A percentile compares a stretch with the other conserved stretches of the same genome.
Conservation (phyloP, 2,113 vertebrate genomes). For the Paratilapia polleni region DNA sequence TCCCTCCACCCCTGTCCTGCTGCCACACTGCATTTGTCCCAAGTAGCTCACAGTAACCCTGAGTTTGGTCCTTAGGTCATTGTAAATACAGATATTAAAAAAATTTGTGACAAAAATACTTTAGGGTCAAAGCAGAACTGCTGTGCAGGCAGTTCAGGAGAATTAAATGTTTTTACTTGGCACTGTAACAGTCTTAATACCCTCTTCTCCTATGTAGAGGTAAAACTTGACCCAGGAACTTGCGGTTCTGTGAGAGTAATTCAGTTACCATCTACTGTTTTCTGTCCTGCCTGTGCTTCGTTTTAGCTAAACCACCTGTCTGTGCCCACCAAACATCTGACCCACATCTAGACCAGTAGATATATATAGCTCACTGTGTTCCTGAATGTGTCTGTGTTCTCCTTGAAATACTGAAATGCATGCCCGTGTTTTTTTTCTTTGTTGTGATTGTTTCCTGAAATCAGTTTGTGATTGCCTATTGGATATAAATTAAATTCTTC, state of each 20-base stretch:
- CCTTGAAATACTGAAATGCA: constrained; percentile 61
- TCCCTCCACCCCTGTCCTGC: constrained; percentile 67
- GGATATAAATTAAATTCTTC: background rate
- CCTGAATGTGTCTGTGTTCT: constrained; percentile 63
- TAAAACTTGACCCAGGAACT: constrained; percentile 48
- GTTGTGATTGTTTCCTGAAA: constrained; percentile 10
- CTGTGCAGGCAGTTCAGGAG: background rate
- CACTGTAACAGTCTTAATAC: background rate
- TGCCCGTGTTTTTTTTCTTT: constrained; percentile 25
- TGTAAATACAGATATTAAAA: background rate
- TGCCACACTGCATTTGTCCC: constrained; percentile 75
- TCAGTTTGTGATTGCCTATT: background rate
- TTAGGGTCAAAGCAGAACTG: constrained; percentile 27
- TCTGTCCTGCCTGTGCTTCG: constrained; percentile 61
- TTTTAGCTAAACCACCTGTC: constrained; percentile 70
- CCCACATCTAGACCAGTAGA: constrained; percentile 68
- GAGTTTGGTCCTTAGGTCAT: constrained; percentile 66
- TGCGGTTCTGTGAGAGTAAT: constrained; percentile 72
- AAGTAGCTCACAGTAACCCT: constrained; percentile 76
- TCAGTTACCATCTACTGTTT: constrained; percentile 56
- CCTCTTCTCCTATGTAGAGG: background rate
- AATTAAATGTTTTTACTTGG: background rate
- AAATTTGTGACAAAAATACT: background rate
- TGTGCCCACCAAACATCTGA: constrained; percentile 74
- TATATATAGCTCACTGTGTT: constrained; percentile 67